phyloP scores from a whole-genome alignment of 2,888 invertebrate genomes.

The Iphiclides podalirius region DNA sequence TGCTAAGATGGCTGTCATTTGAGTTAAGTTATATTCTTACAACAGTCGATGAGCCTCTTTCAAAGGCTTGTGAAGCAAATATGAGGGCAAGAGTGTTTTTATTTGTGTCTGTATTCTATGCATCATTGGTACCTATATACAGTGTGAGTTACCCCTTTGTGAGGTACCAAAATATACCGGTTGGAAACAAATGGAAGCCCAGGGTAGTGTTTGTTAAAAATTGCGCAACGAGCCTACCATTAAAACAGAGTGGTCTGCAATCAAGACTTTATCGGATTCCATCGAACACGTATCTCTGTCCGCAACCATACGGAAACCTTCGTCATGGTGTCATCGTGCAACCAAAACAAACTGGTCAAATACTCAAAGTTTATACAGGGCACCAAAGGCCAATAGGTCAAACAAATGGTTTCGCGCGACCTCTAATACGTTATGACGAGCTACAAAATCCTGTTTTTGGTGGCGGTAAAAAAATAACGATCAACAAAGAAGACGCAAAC shows the following conservation, averaged over 20 bases:
- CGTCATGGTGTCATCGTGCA: not conserved
- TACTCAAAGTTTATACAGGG: not conserved
- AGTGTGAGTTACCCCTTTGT: too few species aligned
- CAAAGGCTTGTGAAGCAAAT: too few species aligned
- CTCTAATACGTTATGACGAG: constrained; percentile 5
- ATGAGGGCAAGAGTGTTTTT: too few species aligned
- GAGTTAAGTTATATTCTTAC: too few species aligned
- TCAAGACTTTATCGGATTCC: not conserved
- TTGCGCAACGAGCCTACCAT: not conserved
- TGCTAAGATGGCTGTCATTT: too few species aligned
- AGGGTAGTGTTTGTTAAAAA: not conserved
- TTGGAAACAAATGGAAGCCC: not conserved
- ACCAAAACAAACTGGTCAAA: not conserved
- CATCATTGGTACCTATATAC: too few species aligned
- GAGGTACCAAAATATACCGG: not conserved
- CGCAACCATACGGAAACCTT: not conserved
- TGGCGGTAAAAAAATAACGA: constrained; percentile 8
- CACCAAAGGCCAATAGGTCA: constrained; percentile 4
- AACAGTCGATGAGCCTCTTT: too few species aligned
- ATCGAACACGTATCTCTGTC: not conserved
- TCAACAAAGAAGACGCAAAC: constrained; percentile 5
- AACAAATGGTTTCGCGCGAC: not conserved
- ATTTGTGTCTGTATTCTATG: too few species aligned
- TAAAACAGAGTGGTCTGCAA: not conserved
- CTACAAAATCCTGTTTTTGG: constrained; percentile 3